Evolutionary conservation across 1,140 invertebrate species (phyloP), one percentile per base, ranked within the genome.

Genomic region (Druon quercuslanigerum): DNA sequence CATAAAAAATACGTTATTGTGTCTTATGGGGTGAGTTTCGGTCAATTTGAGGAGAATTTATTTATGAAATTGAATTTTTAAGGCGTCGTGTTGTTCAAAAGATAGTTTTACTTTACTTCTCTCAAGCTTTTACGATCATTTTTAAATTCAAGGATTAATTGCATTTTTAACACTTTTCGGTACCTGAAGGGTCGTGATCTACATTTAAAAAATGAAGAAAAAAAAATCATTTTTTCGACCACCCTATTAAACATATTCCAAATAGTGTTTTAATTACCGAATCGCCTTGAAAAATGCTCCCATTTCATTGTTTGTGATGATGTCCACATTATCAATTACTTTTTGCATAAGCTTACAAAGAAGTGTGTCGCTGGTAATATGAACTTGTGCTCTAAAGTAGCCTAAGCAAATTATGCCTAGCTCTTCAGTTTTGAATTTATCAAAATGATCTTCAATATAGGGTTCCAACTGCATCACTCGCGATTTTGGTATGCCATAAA

Each of bases 211-310:
- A 33, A 33, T 33, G 11, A 16, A 5, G 3, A 33, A 33, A 2
- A 33, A 33, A 33, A 5, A 12, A 7, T 66, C 16, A 40, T 16
- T 33, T 0, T 33, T 33, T 33, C 0, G 3, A 5, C 25, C 25
- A 33, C 25, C 25, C 25, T 33, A 33, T 16, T 66, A 14, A 20
- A 2, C 5, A 60, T 66, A 40, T 40, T 16, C 8, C 8, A 40
- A 16, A 40, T 16, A 40, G 33, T 9, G 16, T 17, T 33, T 87
- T 72, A 9, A 90, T 66, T 33, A 66, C 60, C 60, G 25, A 14
- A 66, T 14, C 33, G 40, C 12, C 40, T 66, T 66, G 8, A 40
- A 40, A 66, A 66, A 66, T 33, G 60, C 25, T 40, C 33, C 25
- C n/a, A 66, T 14, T 16, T 66, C 25, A 40, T 66, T 40, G 25